Conservation (phyloP, 2,888 invertebrate genomes). For the Agapetus fuscipes region DNA sequence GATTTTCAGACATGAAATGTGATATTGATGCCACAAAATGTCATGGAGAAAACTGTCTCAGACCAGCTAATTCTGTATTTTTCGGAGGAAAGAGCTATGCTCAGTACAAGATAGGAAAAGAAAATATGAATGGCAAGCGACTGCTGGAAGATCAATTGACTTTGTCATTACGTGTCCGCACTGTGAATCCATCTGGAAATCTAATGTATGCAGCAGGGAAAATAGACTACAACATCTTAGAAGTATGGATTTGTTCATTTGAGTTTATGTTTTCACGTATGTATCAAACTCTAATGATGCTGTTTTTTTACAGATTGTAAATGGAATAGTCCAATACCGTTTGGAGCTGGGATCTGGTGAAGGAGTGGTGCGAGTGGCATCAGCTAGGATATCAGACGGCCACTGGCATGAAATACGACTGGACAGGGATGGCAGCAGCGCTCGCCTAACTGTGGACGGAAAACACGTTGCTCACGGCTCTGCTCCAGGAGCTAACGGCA, state of each 20-base stretch:
- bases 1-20: constrained; percentile 59
- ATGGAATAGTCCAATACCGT: constrained; percentile 80
- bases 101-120: constrained; percentile 60
- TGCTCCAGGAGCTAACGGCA: constrained; percentile 71
- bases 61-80: constrained; percentile 64
- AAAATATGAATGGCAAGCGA: constrained; percentile 47
- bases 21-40: constrained; percentile 49
- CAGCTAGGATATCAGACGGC: constrained; percentile 36
- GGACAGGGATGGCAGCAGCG: constrained; percentile 72
- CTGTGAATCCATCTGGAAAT: constrained; percentile 74
- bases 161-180: constrained; percentile 70
- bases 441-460: constrained; percentile 69
- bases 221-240: constrained; percentile 82
- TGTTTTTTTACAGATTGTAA: constrained; percentile 47
- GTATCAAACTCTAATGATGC: constrained; percentile 1
- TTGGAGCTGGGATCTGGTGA: constrained; percentile 91
- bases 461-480: constrained; percentile 62
- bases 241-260: too few relatives aligned
- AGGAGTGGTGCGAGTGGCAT: constrained; percentile 68
- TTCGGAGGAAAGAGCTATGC: constrained; percentile 77
- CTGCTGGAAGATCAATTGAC: constrained; percentile 73
- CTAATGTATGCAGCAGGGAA: constrained; percentile 78
- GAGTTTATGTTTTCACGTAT: background rate
- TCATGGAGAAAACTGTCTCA: constrained; percentile 62
- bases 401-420: constrained; percentile 32